These are phyloP conservation scores for Eupithecia centaureata DNA, from an alignment of 2,888 invertebrate genomes.

Conservation along the genomic window DNA sequence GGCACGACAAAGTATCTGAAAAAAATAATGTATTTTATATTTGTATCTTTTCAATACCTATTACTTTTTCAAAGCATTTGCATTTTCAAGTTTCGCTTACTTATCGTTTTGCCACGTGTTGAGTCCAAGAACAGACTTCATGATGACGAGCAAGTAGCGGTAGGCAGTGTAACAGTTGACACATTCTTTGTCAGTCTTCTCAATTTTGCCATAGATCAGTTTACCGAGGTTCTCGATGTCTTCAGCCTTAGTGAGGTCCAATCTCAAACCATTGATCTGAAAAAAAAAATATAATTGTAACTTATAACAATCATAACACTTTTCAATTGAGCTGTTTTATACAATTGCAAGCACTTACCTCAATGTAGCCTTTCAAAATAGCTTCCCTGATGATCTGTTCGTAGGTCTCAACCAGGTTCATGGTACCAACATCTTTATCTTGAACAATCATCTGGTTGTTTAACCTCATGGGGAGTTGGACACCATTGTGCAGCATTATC, in stretches of 20 bases:
- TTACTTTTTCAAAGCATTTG: background rate
- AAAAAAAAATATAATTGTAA: constrained; percentile 15
- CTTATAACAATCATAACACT: background rate
- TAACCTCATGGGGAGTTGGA: constrained; percentile 79
- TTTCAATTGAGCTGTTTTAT: background rate
- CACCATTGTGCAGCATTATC: constrained; percentile 81
- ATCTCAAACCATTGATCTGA: constrained; percentile 69
- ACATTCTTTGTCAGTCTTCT: constrained; percentile 65
- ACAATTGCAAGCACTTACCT: constrained; percentile 52
- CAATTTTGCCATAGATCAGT: constrained; percentile 75
- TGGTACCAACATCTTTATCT: constrained; percentile 59
- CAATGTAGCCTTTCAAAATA: constrained; percentile 81
- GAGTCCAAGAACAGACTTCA: constrained; percentile 77
- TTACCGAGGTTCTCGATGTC: constrained; percentile 83
- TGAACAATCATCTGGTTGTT: constrained; percentile 69
- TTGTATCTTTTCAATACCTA: background rate
- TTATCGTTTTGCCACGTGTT: constrained; percentile 67
- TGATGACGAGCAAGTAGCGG: constrained; percentile 84
- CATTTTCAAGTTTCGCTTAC: constrained; percentile 53
- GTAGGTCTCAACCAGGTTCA: constrained; percentile 66
- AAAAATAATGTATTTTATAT: constrained; percentile 34
- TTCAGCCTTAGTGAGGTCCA: constrained; percentile 69
- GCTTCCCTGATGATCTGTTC: constrained; percentile 84
- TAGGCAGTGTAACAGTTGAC: constrained; percentile 74
- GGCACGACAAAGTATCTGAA: constrained; percentile 81